Evolutionary conservation across 2,797 vertebrate species (phyloP).

Genomic region (Megalops cyprinoides): DNA sequence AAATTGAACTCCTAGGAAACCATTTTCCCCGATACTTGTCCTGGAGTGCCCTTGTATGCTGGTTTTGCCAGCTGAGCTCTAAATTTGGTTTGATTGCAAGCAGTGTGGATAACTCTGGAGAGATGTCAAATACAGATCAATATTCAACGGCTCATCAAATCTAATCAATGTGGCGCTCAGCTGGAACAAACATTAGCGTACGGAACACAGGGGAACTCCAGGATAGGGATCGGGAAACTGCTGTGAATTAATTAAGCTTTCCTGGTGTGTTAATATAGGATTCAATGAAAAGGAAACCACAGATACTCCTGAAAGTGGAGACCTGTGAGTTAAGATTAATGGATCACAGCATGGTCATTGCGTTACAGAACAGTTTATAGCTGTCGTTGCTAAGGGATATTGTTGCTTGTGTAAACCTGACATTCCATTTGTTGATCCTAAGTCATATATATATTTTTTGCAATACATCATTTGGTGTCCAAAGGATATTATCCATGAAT

Average conservation of each 20-base stretch:
- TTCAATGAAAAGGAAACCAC: background rate
- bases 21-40: background rate
- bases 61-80: background rate
- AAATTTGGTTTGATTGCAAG: background rate
- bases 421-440: constrained; percentile 50
- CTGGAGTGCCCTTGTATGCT: background rate
- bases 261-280: background rate
- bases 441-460: constrained; percentile 54
- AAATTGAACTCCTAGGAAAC: background rate
- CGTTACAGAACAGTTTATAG: constrained; percentile 37
- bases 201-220: background rate
- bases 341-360: constrained; percentile 24
- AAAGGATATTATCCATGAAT: background rate
- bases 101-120: background rate
- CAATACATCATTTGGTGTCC: background rate
- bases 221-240: background rate
- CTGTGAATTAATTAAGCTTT: background rate
- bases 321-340: constrained; percentile 40
- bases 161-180: background rate
- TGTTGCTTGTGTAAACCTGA: constrained; percentile 34
- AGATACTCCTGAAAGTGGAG: background rate
- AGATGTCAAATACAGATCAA: background rate
- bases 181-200: background rate
- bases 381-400: constrained; percentile 47
- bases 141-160: background rate